Evolutionary conservation across 2,797 vertebrate genomes (phyloP).

Genomic region (Sebastes minor): DNA sequence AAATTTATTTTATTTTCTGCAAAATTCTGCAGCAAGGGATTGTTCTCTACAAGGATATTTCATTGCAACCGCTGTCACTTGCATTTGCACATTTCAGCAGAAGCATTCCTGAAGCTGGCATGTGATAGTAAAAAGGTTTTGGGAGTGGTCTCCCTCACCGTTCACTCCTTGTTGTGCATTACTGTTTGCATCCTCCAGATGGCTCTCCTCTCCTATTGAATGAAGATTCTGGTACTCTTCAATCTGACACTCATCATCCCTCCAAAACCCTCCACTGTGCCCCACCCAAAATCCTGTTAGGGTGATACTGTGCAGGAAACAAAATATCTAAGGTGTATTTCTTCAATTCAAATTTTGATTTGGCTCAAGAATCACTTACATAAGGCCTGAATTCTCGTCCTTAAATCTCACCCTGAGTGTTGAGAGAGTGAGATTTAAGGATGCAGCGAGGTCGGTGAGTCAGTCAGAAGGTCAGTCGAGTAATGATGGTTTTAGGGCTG

Average conservation of each 20-base stretch:
- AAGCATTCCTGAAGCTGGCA: not conserved
- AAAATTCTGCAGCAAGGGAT: not conserved
- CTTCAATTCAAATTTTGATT: not conserved
- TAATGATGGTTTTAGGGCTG: constrained; percentile 56
- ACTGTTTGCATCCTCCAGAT: constrained; percentile 59
- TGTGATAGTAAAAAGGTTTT: not conserved
- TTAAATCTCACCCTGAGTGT: not conserved
- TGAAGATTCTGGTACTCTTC: constrained; percentile 6
- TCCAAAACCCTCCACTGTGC: constrained; percentile 64
- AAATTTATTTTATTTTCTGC: not conserved
- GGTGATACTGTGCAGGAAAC: not conserved
- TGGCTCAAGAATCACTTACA: not conserved
- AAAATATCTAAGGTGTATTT: not conserved
- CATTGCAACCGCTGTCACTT: not conserved
- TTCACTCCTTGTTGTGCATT: not conserved
- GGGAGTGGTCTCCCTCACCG: constrained; percentile 59
- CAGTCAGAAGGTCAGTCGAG: constrained; percentile 62
- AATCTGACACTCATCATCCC: constrained; percentile 55
- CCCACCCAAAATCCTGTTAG: constrained; percentile 74
- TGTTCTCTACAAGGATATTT: not conserved
- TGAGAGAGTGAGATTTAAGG: not conserved
- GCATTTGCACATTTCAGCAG: not conserved
- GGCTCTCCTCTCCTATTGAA: constrained; percentile 57
- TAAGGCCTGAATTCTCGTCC: not conserved
- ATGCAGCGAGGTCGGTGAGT: constrained; percentile 42